Base-by-base conservation (phyloP, 35 echinoderm and acorn worm species). In the Hemicentrotus pulcherrimus region DNA sequence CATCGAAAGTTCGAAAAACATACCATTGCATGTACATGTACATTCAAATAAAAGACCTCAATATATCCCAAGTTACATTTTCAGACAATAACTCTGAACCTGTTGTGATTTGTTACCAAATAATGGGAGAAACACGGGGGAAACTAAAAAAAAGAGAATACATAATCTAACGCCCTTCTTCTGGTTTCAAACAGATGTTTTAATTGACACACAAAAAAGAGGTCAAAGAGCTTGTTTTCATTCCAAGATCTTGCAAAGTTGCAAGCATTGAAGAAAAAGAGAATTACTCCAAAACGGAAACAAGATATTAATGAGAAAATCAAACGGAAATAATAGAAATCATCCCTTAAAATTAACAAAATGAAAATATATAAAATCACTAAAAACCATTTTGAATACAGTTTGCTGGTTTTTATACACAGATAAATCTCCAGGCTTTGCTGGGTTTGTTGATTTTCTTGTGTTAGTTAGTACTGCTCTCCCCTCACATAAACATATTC, bases 371-470 rank as follows among this genome's bases (percentile, higher is more conserved):
- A 6, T n/a, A 28, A 28, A 18, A 28, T 22, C 19, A 78, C 65
- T 78, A 78, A 28, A 78, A 78, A 78, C 22, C 65, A 78, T 78
- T 90, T 90, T 90, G 88, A 90, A 90, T 90, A 90, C 88, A 90
- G 32, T 90, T 45, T 90, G 88, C 88, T 90, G 88, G 88, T 90
- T 47, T 90, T 90, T 90, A 90, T 90, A 47, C 88, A 47, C 32
- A 90, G 32, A 90, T 47, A 47, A 90, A 90, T 33, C 88, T 47
- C 88, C 88, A 90, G 88, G 12, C 88, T 47, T 13, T 4, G 88
- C 88, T 47, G 88, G 88, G 18, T 33, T 18, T 90, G 32, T 47
- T 15, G 88, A 90, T 90, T 47, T 47, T 90, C 88, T 45, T 90
- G 32, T 90, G 88, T 47, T 22, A 45, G 88, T 45, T 90, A 90